Evolutionary conservation across 2,797 vertebrate species (phyloP), one percentile per base, ranked within the genome.

Genomic region (Prunella strophiata): DNA sequence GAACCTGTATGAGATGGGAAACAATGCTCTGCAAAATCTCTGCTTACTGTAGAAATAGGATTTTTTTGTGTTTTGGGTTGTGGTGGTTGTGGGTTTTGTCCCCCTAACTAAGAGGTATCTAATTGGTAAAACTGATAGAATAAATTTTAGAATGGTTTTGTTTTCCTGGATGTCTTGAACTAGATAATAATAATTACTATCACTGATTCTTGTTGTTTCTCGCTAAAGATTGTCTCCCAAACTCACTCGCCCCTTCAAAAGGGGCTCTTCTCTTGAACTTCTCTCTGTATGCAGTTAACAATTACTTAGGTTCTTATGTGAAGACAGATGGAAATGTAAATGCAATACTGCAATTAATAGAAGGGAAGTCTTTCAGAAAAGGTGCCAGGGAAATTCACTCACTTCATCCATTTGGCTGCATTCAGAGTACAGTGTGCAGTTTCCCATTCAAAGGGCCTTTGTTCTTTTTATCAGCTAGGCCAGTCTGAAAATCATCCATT

Each of bases 251-350:
- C 65, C 38, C 42, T 77, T 86, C 57, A 67, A 50, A 93, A 43
- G 13, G 34, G 34, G 34, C 75, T 85, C 54, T 68, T 95, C 51
- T 55, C 54, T 42, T 88, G 58, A 27, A 38, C 22, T 26, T 88
- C 54, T 93, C 59, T 88, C 71, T 70, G 55, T 19, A 57, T 42
- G 62, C 81, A 79, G 84, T 86, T 93, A 96, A 79, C n/a, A 93
- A 85, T 79, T 81, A 87, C 91, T 90, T 87, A 93, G 23, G 48
- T 71, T 95, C 48, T 95, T 32, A 73, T 29, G 29, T 93, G 65
- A 96, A 83, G 57, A 95, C 43, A 95, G 84, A 91, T 77, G 59
- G 48, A 95, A 90, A 85, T 54, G 67, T 76, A 83, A 95, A 89
- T 58, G 81, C 45, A 94, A 38, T 81, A 61, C 22, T 96, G 72